Conservation (phyloP, 1,140 invertebrate genomes). For the Leptoteleia sp. region DNA sequence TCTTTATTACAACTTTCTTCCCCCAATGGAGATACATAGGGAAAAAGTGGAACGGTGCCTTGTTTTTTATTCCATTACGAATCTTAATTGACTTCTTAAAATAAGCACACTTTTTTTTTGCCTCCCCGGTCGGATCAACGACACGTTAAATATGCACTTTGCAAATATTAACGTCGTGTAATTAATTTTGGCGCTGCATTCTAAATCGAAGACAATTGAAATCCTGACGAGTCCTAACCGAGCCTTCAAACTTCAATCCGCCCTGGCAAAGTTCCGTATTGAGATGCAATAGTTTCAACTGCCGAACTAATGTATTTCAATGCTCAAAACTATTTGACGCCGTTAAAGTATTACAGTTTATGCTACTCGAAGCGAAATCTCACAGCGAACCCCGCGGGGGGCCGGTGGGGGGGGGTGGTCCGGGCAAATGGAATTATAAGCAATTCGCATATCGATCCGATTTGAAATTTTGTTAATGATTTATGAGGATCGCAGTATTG, state of each 20-base stretch:
- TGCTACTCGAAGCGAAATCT: neutral
- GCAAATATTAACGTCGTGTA: slow-evolving; percentile 1
- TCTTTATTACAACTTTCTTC: too few relatives aligned
- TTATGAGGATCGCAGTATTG: too few relatives aligned
- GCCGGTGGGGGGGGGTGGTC: too few relatives aligned
- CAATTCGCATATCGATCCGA: neutral
- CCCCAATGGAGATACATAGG: too few relatives aligned
- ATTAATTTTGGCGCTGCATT: slow-evolving; percentile 1
- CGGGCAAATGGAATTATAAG: neutral
- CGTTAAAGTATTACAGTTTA: slow-evolving; percentile 24
- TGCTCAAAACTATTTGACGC: slow-evolving; percentile 44
- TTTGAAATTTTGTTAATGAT: too few relatives aligned
- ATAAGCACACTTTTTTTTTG: slow-evolving; percentile 12
- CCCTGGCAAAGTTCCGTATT: slow-evolving; percentile 22
- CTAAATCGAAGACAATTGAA: slow-evolving; percentile 36
- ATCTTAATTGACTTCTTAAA: slow-evolving; percentile 33
- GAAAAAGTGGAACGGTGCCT: slow-evolving; percentile 4
- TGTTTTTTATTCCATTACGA: slow-evolving; percentile 28
- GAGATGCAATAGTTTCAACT: slow-evolving; percentile 38
- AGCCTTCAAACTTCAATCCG: slow-evolving; percentile 20
- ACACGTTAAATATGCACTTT: slow-evolving; percentile 5
- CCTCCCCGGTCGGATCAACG: slow-evolving; percentile 8
- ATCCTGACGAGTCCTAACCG: slow-evolving; percentile 6
- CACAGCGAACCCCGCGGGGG: too few relatives aligned
- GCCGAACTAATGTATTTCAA: slow-evolving; percentile 23